A percentile compares a stretch with the other conserved stretches of the same genome.
These are phyloP conservation scores for Microctenopoma lineatum DNA, from an alignment of 2,797 vertebrate species.

Conservation along the genomic window DNA sequence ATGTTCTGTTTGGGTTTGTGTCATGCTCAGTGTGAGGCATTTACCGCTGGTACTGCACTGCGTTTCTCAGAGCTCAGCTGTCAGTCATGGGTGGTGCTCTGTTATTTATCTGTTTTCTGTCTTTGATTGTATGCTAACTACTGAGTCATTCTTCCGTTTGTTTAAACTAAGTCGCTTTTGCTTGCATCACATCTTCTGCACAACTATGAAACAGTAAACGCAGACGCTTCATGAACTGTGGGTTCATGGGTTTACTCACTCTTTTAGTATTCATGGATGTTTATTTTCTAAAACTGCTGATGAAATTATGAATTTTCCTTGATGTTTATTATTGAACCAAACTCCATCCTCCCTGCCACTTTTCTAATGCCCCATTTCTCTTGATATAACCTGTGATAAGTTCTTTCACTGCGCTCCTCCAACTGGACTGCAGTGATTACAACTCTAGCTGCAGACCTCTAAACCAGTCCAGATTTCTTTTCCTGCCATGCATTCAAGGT, in stretches of 20 bases:
- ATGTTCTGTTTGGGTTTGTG: slow-evolving; percentile 1
- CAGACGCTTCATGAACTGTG: slow-evolving; percentile 15
- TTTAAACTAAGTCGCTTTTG: not conserved
- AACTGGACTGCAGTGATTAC: slow-evolving; percentile 38
- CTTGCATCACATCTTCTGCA: slow-evolving; percentile 7
- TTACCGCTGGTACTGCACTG: not conserved
- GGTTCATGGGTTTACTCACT: slow-evolving; percentile 9
- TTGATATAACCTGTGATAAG: slow-evolving; percentile 27
- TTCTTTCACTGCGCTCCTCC: slow-evolving; percentile 27
- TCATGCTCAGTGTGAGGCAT: slow-evolving; percentile 5
- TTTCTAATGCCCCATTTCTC: slow-evolving; percentile 15
- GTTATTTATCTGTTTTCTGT: slow-evolving; percentile 17
- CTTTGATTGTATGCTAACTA: slow-evolving; percentile 1
- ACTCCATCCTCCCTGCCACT: not conserved
- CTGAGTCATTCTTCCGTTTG: not conserved
- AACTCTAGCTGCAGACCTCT: slow-evolving; percentile 32
- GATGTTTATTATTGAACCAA: slow-evolving; percentile 31
- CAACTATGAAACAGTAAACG: slow-evolving; percentile 8
- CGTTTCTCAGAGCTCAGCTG: slow-evolving; percentile 7
- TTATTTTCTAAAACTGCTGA: not conserved
- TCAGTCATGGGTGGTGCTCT: slow-evolving; percentile 1
- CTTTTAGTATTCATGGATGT: slow-evolving; percentile 13
- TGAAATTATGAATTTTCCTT: not conserved
- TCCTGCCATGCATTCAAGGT: slow-evolving; percentile 20
- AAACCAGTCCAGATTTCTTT: slow-evolving; percentile 46